These are phyloP conservation scores for Diplodus puntazzo DNA, from an alignment of 2,797 vertebrate genomes.

Conservation along the genomic window DNA sequence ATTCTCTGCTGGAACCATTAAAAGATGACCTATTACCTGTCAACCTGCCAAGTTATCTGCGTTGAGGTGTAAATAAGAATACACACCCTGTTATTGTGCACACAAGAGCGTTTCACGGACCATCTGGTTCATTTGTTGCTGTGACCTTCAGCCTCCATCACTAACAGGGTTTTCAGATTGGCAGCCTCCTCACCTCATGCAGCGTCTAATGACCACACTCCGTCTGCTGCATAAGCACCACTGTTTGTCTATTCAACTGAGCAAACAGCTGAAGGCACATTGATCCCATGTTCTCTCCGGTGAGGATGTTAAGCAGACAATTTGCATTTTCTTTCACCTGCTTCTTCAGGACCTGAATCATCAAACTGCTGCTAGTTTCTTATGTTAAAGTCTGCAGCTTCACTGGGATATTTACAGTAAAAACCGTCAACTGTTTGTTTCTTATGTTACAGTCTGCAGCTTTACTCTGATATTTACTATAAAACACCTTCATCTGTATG, in stretches of 20 bases:
- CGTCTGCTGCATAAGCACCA: constrained; percentile 23
- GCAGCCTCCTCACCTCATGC: neutral
- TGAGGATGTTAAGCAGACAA: neutral
- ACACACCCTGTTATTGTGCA: neutral
- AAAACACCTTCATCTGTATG: neutral
- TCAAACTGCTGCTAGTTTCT: neutral
- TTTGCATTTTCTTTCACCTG: constrained; percentile 3
- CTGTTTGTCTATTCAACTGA: neutral
- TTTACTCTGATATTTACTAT: too few species aligned
- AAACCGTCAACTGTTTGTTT: too few species aligned
- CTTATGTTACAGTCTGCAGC: too few species aligned
- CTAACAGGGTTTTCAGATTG: neutral
- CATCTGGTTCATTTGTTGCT: neutral
- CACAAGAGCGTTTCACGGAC: neutral
- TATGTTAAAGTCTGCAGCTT: too few species aligned
- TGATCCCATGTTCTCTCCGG: constrained; percentile 12
- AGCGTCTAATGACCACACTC: neutral
- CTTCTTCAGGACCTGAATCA: neutral
- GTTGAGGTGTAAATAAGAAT: neutral
- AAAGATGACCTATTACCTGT: neutral
- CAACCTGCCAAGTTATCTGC: neutral
- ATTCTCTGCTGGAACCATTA: neutral
- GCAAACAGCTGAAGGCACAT: constrained; percentile 15
- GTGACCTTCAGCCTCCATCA: constrained; percentile 19
- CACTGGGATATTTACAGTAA: too few species aligned